Conservation (phyloP, 2,888 invertebrate genomes). For the Tetragonula carbonaria region DNA sequence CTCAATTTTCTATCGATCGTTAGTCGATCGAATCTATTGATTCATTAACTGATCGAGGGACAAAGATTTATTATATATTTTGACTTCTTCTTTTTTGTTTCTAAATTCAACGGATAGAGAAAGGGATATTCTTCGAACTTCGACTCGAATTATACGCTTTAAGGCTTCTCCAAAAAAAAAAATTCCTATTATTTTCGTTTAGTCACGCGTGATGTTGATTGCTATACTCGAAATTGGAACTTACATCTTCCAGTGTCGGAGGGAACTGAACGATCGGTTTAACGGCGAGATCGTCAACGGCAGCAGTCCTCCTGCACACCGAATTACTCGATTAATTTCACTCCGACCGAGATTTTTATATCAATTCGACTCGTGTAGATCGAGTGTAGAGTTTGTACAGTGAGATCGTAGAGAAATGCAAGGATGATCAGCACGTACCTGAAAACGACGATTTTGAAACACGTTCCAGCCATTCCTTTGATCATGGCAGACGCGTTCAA, state of each 20-base stretch:
- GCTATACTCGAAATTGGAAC: slow-evolving; percentile 62
- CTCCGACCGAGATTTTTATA: neutral
- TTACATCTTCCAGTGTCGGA: slow-evolving; percentile 92
- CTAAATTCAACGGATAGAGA: no score
- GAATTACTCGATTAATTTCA: neutral
- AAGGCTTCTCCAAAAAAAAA: no score
- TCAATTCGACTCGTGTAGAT: neutral
- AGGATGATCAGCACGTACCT: slow-evolving; percentile 86
- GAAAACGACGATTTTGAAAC: slow-evolving; percentile 93
- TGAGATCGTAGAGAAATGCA: neutral
- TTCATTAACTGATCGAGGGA: no score
- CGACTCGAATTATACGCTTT: no score
- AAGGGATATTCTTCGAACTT: no score
- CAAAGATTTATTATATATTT: no score
- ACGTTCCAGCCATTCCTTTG: slow-evolving; percentile 93
- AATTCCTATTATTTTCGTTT: no score
- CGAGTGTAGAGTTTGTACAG: no score
- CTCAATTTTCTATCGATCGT: neutral
- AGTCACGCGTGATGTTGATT: no score
- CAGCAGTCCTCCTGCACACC: slow-evolving; percentile 73
- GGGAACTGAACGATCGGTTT: slow-evolving; percentile 95
- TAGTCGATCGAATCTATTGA: no score
- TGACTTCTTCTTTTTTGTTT: no score
- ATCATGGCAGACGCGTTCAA: slow-evolving; percentile 98
- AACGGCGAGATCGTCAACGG: slow-evolving; percentile 93